Percentiles rank a stretch among this genome's conserved stretches.
Evolutionary conservation across 1,140 invertebrate species (phyloP).

Genomic region (Drosophila nigrodunni): DNA sequence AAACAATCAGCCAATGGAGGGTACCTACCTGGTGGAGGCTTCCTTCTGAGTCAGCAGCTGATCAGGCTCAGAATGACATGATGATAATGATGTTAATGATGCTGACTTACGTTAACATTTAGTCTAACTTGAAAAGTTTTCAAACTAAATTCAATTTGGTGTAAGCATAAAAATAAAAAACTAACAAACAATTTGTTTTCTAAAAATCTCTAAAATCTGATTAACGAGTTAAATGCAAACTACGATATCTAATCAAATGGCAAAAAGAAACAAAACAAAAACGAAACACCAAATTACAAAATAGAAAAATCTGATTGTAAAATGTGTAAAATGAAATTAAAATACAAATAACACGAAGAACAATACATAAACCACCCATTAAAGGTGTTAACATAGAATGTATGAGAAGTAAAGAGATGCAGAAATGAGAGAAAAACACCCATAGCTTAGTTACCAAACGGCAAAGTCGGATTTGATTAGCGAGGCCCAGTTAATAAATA

Average conservation of each 20-base stretch:
- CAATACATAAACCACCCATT: conserved; percentile 51
- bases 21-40: conserved; percentile 92
- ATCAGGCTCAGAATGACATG: conserved; percentile 19
- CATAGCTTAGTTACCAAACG: conserved; percentile 59
- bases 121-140: conserved; percentile 79
- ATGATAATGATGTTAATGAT: conserved; percentile 38
- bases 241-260: conserved; percentile 60
- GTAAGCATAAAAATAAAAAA: conserved; percentile 54
- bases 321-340: conserved; percentile 52
- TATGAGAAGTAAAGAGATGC: conserved; percentile 24
- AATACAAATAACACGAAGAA: conserved; percentile 27
- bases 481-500: conserved; percentile 67
- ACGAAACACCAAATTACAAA: conserved; percentile 45
- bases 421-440: conserved; percentile 28
- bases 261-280: conserved; percentile 43
- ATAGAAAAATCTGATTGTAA: conserved; percentile 48
- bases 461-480: conserved; percentile 77
- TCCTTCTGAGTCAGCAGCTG: conserved; percentile 86
- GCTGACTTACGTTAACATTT: conserved; percentile 71
- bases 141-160: conserved; percentile 74
- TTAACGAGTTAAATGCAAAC: conserved; percentile 69
- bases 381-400: conserved; percentile 40
- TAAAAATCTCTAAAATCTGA: conserved; percentile 73
- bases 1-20: conserved; percentile 91
- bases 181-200: conserved; percentile 53